Conservation (phyloP, 1,140 invertebrate species). For the Delia radicum region DNA sequence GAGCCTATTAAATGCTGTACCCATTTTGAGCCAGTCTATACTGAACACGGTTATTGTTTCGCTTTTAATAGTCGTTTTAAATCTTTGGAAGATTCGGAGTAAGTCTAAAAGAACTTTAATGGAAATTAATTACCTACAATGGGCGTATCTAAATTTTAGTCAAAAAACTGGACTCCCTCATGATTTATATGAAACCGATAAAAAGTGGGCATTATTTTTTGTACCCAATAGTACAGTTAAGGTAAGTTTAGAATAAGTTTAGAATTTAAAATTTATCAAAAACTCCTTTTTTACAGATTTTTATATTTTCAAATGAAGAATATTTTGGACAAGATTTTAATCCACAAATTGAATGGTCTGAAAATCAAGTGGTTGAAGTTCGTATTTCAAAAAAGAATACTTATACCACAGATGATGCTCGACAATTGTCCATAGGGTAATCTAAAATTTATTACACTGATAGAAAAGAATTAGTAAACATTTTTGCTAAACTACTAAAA, state of each 20-base stretch:
- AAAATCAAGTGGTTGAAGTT: slow-evolving; percentile 61
- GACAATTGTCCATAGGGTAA: slow-evolving; percentile 63
- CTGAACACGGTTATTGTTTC: slow-evolving; percentile 71
- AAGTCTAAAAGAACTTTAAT: slow-evolving; percentile 29
- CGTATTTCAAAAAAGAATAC: slow-evolving; percentile 70
- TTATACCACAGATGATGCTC: slow-evolving; percentile 69
- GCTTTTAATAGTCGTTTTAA: slow-evolving; percentile 66
- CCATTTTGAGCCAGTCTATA: slow-evolving; percentile 65
- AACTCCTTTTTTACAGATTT: slow-evolving; percentile 54
- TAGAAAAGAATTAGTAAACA: no score
- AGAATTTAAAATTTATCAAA: not conserved
- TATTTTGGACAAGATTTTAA: slow-evolving; percentile 65
- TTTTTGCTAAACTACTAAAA: no score
- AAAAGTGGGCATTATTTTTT: slow-evolving; percentile 53
- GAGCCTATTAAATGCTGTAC: slow-evolving; percentile 63
- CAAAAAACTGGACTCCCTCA: slow-evolving; percentile 41
- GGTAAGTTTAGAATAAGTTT: slow-evolving; percentile 28
- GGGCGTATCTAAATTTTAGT: slow-evolving; percentile 31
- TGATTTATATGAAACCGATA: slow-evolving; percentile 54
- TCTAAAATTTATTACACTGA: no score
- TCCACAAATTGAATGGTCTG: slow-evolving; percentile 68
- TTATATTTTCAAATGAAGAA: slow-evolving; percentile 68
- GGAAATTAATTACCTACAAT: not conserved
- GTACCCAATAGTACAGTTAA: slow-evolving; percentile 44
- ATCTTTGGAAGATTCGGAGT: slow-evolving; percentile 44